Base-by-base conservation (phyloP, 2,888 invertebrate species). In the Cerastis leucographa region DNA sequence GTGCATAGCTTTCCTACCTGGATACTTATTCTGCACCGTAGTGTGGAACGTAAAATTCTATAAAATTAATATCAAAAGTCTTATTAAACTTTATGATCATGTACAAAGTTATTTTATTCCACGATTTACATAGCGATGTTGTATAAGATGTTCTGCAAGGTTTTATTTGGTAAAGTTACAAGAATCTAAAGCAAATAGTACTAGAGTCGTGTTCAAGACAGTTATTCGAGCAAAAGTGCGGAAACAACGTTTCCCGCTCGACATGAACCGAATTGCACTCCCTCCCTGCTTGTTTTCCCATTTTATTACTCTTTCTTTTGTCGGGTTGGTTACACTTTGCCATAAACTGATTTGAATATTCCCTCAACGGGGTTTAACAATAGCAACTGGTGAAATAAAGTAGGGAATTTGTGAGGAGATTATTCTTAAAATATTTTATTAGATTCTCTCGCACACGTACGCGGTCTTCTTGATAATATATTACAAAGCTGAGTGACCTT, bases 211-310 rank as follows among this genome's bases (percentile, higher is more conserved):
- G 89, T 88, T 88, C 85, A 85, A 91, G 90, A 89, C 93, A 90
- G 89, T 90, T 92, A 91, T 90, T 88, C 86, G 85, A 85, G 88
- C 88, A 89, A 91, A 80, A 91, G 90, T 90, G 91, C 88, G 90
- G 89, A 91, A 91, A 90, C 90, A 90, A 89, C 90, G 87, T 90
- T 90, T 87, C 86, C 83, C 87, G 85, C 86, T 88, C 88, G 86
- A 89, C 89, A 89, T 89, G 88, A 89, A 91, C 90, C 89, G 89
- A 91, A 90, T 90, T 90, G 91, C 89, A 89, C 85, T 89, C 81
- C 80, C 85, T 83, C 78, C 85, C 78, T 79, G 87, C 85, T 89
- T 92, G 89, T 90, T 91, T 89, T 85, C 87, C 78, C 87, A 88
- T 91, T 90, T 89, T 91, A 90, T 90, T 91, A 89, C 87, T 81